Evolutionary conservation across 2,888 invertebrate species (phyloP).

Genomic region (Julus scanicus): DNA sequence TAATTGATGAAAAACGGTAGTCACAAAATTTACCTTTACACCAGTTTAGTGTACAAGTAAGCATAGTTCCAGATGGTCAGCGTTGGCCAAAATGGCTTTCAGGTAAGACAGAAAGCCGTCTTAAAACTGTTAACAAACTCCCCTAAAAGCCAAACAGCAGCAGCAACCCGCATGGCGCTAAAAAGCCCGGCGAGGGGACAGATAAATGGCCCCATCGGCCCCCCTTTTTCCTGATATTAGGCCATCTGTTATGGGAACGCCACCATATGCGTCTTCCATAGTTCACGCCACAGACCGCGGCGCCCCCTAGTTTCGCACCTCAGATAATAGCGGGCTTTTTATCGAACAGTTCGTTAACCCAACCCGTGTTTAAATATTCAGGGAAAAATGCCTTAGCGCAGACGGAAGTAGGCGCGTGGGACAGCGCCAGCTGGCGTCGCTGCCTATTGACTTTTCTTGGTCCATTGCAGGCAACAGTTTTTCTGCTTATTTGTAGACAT

Average conservation of each 20-base stretch:
- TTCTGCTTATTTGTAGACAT: too few species aligned
- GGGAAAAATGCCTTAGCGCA: not conserved
- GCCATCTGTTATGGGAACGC: constrained; percentile 17
- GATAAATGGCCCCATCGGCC: constrained; percentile 1
- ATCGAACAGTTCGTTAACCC: constrained; percentile 25
- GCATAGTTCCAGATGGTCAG: not conserved
- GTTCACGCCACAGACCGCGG: not conserved
- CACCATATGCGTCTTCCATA: constrained; percentile 28
- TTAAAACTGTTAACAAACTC: not conserved
- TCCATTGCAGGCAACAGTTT: not conserved
- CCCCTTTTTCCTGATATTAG: constrained; percentile 8
- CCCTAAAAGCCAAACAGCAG: constrained; percentile 9
- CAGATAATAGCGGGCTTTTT: not conserved
- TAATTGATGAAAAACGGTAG: too few species aligned
- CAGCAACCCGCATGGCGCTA: not conserved
- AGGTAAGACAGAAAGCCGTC: not conserved
- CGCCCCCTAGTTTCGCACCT: constrained; percentile 15
- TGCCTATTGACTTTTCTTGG: not conserved
- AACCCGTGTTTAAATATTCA: constrained; percentile 39
- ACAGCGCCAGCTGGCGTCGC: constrained; percentile 14
- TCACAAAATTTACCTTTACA: too few species aligned
- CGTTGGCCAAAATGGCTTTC: not conserved
- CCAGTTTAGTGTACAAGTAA: not conserved
- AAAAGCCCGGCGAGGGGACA: constrained; percentile 16
- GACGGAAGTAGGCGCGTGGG: constrained; percentile 20